Evolutionary conservation across 2,113 vertebrate species (phyloP), one percentile per base, ranked within the genome.

Genomic region (Indicator indicator): DNA sequence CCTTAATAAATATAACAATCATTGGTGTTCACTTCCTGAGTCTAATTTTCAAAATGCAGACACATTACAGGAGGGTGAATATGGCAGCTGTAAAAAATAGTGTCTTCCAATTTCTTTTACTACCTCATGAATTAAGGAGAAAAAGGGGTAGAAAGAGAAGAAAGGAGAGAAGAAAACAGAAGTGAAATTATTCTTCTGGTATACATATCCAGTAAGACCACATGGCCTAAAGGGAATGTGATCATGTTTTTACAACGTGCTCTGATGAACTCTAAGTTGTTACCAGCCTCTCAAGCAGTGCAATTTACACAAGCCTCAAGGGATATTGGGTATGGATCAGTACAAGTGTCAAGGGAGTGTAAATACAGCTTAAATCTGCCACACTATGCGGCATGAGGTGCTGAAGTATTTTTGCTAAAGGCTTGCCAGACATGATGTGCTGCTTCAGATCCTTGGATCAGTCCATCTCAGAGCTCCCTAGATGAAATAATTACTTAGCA

Each of bases 131-230:
- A 76, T 86, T 81, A 81, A 48, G 26, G 23, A 52, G 33, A 42
- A 73, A 67, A 27, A 40, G 26, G 19, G 15, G 3, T 1, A 1
- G 6, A 6, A 4, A 4, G 5, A 11, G 8, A 28, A 58, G 48
- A 89, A 88, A 64, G 17, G 14, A 86, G 19, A 81, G 19, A 48
- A 33, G 21, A 75, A 90, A 95, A 67, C 26, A 89, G 28, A 89
- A 28, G 76, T 91, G 0, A 73, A 85, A 91, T 87, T 87, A 62
- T 88, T 91, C 17, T 65, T 65, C 65, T 88, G 44, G 3, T 58
- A 62, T 78, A 65, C 16, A 44, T 65, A 52, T 52, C 56, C 36
- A 60, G 1, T 23, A 77, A 48, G 63, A 76, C 7, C 23, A 8
- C 69, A 55, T 60, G 10, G 18, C 63, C 46, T 76, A 30, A 82